Conservation (phyloP, 2,888 invertebrate genomes). For the Phasia obesa region DNA sequence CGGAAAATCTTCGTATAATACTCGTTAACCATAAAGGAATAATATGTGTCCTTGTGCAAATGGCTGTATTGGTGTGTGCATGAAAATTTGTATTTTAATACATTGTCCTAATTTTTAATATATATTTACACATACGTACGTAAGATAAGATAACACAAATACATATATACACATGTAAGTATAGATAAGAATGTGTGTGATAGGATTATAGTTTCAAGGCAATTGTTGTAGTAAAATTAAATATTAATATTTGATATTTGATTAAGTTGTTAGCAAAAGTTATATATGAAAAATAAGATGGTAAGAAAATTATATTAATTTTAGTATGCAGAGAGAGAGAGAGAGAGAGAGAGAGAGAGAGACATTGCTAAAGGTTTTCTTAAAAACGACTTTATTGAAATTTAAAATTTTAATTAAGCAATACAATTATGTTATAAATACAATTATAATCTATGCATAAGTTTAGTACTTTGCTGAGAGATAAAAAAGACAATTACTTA, state of each 20-base stretch:
- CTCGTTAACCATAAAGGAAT: conserved; percentile 54
- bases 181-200: background rate
- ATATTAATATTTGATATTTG: conserved; percentile 47
- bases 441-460: too few species aligned
- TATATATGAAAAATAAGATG: background rate
- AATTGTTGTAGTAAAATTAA: conserved; percentile 11
- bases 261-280: conserved; percentile 24
- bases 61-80: background rate
- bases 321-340: too few species aligned
- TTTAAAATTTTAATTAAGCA: conserved; percentile 34
- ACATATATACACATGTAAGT: background rate
- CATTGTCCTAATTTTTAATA: conserved; percentile 11
- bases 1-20: conserved; percentile 49
- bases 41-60: too few species aligned
- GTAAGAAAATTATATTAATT: conserved; percentile 1
- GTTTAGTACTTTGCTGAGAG: too few species aligned
- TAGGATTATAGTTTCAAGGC: background rate
- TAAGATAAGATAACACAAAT: conserved; percentile 13
- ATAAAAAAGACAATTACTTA: too few species aligned
- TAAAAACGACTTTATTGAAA: background rate
- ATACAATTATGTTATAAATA: conserved; percentile 4
- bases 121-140: background rate
- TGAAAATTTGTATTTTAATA: background rate
- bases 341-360: too few species aligned
- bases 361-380: too few species aligned